phyloP scores from a whole-genome alignment of 2,797 vertebrate genomes.

The Zalophus californianus region DNA sequence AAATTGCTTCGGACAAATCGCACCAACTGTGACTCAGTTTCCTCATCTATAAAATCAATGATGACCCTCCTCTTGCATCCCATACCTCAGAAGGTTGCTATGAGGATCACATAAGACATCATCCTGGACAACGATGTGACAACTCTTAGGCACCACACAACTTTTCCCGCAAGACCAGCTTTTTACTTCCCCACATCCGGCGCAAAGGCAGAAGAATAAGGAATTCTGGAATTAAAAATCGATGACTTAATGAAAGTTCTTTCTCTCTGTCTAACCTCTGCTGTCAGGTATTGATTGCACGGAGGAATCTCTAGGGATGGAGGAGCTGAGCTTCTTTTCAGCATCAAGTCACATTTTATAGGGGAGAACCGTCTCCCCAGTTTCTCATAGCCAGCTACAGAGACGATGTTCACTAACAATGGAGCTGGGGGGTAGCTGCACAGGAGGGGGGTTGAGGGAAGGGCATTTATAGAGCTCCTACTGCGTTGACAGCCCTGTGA shows the following conservation, averaged over 20 bases:
- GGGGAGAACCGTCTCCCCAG: rapidly evolving
- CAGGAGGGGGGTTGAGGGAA: background rate
- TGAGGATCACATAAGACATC: rapidly evolving
- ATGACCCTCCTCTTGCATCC: too few species aligned
- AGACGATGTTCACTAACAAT: background rate
- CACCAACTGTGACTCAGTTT: background rate
- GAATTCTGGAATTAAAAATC: background rate
- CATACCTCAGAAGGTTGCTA: background rate
- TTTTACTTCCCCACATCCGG: background rate
- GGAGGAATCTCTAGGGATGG: background rate
- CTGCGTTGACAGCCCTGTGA: background rate
- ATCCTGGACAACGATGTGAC: background rate
- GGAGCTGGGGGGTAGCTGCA: background rate
- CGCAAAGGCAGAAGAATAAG: background rate
- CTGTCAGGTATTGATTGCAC: background rate
- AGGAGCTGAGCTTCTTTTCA: background rate
- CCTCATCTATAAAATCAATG: background rate
- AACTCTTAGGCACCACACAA: background rate
- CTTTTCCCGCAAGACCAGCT: background rate
- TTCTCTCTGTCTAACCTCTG: background rate
- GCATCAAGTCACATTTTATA: background rate
- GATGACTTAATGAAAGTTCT: background rate
- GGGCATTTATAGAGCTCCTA: background rate
- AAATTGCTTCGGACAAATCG: too few species aligned
- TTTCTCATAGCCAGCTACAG: background rate